Evolutionary conservation across 1,140 invertebrate species (phyloP), one percentile per base, ranked within the genome.

Genomic region (Ditylenchus dipsaci): DNA sequence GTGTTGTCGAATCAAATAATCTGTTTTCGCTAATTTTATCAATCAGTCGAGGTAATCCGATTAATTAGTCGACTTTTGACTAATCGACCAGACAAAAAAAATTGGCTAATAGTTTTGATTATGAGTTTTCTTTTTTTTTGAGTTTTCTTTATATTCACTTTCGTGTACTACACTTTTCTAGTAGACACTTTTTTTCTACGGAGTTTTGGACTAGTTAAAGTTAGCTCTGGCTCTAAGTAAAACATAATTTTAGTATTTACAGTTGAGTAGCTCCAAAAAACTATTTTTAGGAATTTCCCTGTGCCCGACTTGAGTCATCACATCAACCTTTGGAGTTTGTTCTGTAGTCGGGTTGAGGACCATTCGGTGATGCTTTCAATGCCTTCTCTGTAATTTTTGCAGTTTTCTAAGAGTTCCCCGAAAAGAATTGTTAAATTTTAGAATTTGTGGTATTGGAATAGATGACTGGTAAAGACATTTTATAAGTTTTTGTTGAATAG

Each of bases 341-440:
- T 69, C 68, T 45, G 75, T 65, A 13, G 74, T 43, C 43, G 81
- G 63, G 17, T 65, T 69, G 29, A 43, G 78, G 21, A 76, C 69
- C 1, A 83, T 29, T 76, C 72, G 53, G 67, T 82, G 13, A 78
- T 78, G 70, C 58, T 82, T 56, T 77, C 83, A 42, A 82, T 80
- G 81, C 80, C 80, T 1, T 82, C 82, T 49, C 45, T 81, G 58
- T 70, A 0, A 30, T 29, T 21, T n/a, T 66, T 15, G 15, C 21
- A 53, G 3, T 53, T 53, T 11, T 13, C 11, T 13, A 11, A n/a
- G n/a, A 45, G 11, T n/a, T n/a, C 43, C n/a, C 11, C n/a, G 11
- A 11, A 53, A 53, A 53, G 15, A 21, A 53, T 17, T 38, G 3
- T 11, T 38, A 11, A 38, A 38, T 67, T 71, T 27, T 53, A 72